Conservation (phyloP, 2,113 vertebrate species). For the Nestor notabilis region DNA sequence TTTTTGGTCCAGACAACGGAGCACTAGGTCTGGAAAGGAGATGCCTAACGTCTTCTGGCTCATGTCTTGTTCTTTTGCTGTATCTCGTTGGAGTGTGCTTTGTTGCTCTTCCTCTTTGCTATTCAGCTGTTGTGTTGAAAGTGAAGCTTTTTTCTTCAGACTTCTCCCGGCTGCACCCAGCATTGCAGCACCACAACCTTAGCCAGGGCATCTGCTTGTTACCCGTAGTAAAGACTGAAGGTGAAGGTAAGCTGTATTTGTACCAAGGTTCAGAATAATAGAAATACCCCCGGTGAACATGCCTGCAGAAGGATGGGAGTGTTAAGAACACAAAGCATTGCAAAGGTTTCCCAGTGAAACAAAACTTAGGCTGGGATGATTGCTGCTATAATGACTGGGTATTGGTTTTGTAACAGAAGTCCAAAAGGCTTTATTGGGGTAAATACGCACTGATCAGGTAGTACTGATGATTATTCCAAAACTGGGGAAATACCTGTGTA, state of each 20-base stretch:
- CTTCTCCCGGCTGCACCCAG: background rate
- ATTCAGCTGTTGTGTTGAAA: background rate
- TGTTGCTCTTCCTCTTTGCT: background rate
- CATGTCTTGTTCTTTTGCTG: background rate
- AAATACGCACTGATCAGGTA: background rate
- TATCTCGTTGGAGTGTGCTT: background rate
- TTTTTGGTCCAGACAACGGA: background rate
- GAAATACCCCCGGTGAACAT: accelerated
- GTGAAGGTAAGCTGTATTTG: background rate
- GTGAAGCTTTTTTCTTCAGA: background rate
- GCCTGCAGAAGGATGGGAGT: background rate
- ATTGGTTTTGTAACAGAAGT: background rate
- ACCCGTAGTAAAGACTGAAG: background rate
- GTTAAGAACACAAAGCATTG: background rate
- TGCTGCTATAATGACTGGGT: background rate
- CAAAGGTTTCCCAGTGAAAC: background rate
- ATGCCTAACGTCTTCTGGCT: background rate
- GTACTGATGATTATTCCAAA: background rate
- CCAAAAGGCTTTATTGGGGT: background rate
- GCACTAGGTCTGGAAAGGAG: background rate
- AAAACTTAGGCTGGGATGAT: background rate
- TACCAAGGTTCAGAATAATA: background rate
- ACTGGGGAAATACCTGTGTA: background rate
- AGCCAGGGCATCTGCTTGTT: background rate
- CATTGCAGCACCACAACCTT: background rate